A percentile compares a stretch with the other conserved stretches of the same genome.
phyloP scores from a whole-genome alignment of 2,113 vertebrate genomes.

The Misgurnus mizolepis region DNA sequence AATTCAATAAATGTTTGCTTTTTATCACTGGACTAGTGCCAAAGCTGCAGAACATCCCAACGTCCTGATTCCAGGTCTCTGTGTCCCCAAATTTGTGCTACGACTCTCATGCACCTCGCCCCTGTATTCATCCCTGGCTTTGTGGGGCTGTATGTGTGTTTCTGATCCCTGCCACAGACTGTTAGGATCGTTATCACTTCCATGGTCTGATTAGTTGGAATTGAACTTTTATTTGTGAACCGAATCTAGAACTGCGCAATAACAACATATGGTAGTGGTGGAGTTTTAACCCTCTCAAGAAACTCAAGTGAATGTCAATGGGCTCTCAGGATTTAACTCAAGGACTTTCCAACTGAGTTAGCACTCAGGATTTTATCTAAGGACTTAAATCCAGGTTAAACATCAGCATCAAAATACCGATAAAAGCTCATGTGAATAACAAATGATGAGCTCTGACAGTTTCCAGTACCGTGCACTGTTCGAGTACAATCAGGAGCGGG shows the following conservation, averaged over 20 bases:
- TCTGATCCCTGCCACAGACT: slow-evolving; percentile 19
- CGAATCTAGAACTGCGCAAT: slow-evolving; percentile 18
- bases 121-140: neutral
- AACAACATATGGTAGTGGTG: slow-evolving; percentile 20
- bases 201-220: neutral
- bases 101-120: slow-evolving; percentile 34
- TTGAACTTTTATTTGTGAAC: slow-evolving; percentile 14
- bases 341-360: slow-evolving; percentile 34
- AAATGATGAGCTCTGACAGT: slow-evolving; percentile 74
- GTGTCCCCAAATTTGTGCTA: slow-evolving; percentile 42
- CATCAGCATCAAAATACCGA: slow-evolving; percentile 9
- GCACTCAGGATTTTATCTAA: slow-evolving; percentile 22
- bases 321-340: slow-evolving; percentile 48
- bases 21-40: slow-evolving; percentile 38
- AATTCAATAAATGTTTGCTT: slow-evolving; percentile 50
- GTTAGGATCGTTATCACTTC: neutral
- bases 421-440: slow-evolving; percentile 40
- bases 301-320: slow-evolving; percentile 34
- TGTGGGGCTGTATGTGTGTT: slow-evolving; percentile 8
- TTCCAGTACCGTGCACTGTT: slow-evolving; percentile 82
- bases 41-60: slow-evolving; percentile 50
- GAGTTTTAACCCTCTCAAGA: slow-evolving; percentile 40
- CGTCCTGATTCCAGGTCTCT: slow-evolving; percentile 55
- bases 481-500: slow-evolving; percentile 77
- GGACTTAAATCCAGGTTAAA: slow-evolving; percentile 6